Evolutionary conservation across 2,113 vertebrate genomes (phyloP).

Genomic region (Otus sunia): DNA sequence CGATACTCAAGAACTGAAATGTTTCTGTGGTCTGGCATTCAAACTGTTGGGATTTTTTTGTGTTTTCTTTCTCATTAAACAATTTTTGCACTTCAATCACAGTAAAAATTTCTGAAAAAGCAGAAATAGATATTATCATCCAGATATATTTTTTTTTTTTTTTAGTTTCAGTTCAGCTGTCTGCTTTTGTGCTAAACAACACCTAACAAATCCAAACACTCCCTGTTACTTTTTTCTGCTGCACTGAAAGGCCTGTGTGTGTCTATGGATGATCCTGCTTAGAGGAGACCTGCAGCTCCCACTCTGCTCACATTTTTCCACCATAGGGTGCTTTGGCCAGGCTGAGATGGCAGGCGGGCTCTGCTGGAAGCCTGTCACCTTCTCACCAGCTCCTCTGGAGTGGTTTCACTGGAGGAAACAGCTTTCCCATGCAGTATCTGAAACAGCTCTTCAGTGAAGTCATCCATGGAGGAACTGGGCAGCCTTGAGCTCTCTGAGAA

Average conservation of each 20-base stretch:
- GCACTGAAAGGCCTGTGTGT: not conserved
- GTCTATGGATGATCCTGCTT: not conserved
- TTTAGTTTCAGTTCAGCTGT: not conserved
- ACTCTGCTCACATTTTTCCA: not conserved
- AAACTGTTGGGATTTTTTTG: not conserved
- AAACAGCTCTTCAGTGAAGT: not conserved
- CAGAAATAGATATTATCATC: not conserved
- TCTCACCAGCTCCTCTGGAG: not conserved
- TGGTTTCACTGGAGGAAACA: not conserved
- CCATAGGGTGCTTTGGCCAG: not conserved
- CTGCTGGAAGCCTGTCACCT: not conserved
- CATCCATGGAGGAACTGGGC: not conserved
- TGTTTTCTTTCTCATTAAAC: not conserved
- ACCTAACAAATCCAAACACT: not conserved
- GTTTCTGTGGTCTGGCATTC: not conserved
- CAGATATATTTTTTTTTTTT: not conserved
- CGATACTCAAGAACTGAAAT: not conserved
- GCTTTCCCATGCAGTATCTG: not conserved
- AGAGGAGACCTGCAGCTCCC: not conserved
- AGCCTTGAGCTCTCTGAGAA: not conserved
- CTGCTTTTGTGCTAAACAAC: not conserved
- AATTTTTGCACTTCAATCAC: not conserved
- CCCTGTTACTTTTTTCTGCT: not conserved
- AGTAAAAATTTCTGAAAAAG: not conserved
- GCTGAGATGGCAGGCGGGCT: not conserved